Percentiles rank a stretch among this genome's conserved stretches.
Conservation (phyloP, 2,113 vertebrate species). For the Shinisaurus crocodilurus region DNA sequence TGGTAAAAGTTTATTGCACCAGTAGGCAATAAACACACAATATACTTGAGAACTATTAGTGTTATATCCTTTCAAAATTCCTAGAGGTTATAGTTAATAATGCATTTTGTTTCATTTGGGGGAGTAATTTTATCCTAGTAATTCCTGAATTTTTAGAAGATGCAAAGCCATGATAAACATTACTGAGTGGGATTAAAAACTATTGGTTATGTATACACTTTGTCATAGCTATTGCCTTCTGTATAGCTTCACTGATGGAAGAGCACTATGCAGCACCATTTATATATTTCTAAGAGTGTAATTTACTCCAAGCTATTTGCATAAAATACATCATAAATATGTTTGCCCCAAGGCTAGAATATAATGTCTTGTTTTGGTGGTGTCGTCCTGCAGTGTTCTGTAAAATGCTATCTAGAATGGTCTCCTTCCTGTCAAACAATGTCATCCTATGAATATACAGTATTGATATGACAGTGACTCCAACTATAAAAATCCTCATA, state of each 20-base stretch:
- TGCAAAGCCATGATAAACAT: neutral
- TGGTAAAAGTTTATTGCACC: neutral
- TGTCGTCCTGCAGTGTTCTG: neutral
- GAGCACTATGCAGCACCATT: neutral
- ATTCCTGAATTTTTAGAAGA: neutral
- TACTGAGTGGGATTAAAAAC: neutral
- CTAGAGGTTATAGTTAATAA: neutral
- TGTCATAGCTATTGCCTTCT: neutral
- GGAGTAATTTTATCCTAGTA: neutral
- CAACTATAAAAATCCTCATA: neutral
- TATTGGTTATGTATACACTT: neutral
- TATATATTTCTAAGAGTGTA: neutral
- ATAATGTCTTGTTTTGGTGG: neutral
- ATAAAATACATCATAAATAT: slow-evolving; percentile 14
- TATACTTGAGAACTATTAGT: neutral
- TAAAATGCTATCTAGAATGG: neutral
- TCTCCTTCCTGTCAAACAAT: neutral
- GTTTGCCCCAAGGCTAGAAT: neutral
- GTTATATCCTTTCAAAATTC: neutral
- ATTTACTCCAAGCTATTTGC: neutral
- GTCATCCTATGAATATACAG: neutral
- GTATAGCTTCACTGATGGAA: neutral
- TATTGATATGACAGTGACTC: neutral
- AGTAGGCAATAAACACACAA: no score
- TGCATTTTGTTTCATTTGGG: neutral